These are phyloP conservation scores for Palythoa grandis DNA, from an alignment of 92 coral and sea anemone species.

Conservation along the genomic window DNA sequence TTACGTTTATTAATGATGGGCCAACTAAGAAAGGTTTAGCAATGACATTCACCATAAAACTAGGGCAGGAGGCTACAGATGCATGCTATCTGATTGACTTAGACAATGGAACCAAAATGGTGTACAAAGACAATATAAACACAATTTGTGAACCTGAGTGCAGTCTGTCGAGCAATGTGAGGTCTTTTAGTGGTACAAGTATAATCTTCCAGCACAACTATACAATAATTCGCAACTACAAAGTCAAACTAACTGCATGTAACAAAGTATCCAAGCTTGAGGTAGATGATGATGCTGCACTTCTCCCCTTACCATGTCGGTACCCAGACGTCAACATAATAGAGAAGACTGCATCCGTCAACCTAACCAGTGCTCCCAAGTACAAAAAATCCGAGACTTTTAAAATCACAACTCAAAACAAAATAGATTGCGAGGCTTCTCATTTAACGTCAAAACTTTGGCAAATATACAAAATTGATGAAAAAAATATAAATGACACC, in stretches of 20 bases:
- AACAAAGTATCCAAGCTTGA: constrained; percentile 61
- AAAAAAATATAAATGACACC: constrained; percentile 29
- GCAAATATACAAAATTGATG: constrained; percentile 51
- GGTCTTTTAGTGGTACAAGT: constrained; percentile 21
- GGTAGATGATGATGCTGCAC: constrained; percentile 41
- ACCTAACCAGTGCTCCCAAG: constrained; percentile 43
- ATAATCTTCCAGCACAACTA: constrained; percentile 45
- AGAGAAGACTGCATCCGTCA: constrained; percentile 53
- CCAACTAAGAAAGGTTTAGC: constrained; percentile 50
- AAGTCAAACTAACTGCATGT: constrained; percentile 53
- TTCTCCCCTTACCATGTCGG: constrained; percentile 69
- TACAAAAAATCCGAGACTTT: constrained; percentile 52
- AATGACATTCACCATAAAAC: constrained; percentile 48
- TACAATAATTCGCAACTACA: constrained; percentile 36
- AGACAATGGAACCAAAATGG: constrained; percentile 61
- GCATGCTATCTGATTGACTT: constrained; percentile 64
- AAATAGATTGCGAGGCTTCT: constrained; percentile 84
- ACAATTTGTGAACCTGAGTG: constrained; percentile 53
- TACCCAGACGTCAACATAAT: constrained; percentile 77
- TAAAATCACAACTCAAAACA: constrained; percentile 54
- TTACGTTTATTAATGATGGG: constrained; percentile 54
- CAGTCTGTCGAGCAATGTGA: constrained; percentile 6
- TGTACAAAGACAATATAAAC: constrained; percentile 45
- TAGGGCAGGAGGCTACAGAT: constrained; percentile 63
- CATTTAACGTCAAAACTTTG: constrained; percentile 57